These are phyloP conservation scores for Pristionchus exspectatus DNA, from an alignment of 2,888 invertebrate species.

Conservation along the genomic window DNA sequence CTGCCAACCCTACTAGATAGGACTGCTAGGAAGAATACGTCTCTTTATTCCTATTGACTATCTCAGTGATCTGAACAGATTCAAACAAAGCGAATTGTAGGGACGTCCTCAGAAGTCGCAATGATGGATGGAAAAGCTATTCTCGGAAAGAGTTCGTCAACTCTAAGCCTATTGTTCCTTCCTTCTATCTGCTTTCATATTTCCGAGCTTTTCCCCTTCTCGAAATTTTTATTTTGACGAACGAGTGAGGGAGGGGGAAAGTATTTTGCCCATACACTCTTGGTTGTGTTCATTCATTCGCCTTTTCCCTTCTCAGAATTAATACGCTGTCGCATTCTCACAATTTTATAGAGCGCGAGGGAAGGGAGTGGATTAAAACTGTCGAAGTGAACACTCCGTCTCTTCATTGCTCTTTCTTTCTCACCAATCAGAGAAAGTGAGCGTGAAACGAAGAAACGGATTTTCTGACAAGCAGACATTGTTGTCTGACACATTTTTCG, in stretches of 20 bases:
- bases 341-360: not conserved
- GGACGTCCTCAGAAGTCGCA: not conserved
- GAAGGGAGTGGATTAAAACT: not conserved
- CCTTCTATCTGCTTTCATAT: not conserved
- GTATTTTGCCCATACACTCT: not conserved
- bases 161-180: not conserved
- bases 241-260: not conserved
- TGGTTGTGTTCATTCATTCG: not conserved
- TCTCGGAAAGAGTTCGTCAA: not conserved
- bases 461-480: not conserved
- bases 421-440: not conserved
- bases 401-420: not conserved
- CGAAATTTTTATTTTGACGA: not conserved
- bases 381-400: not conserved
- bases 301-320: not conserved
- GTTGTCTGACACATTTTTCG: not conserved
- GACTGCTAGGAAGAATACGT: too few species aligned
- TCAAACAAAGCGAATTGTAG: too few species aligned
- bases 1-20: too few species aligned
- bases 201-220: not conserved
- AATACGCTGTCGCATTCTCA: conserved; percentile 4
- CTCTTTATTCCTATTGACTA: too few species aligned
- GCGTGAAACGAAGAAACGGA: not conserved
- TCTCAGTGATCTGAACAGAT: too few species aligned
- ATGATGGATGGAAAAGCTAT: not conserved